Percentiles rank a stretch among this genome's conserved stretches.
Conservation (phyloP, 2,113 vertebrate genomes). For the Salvelinus fontinalis region DNA sequence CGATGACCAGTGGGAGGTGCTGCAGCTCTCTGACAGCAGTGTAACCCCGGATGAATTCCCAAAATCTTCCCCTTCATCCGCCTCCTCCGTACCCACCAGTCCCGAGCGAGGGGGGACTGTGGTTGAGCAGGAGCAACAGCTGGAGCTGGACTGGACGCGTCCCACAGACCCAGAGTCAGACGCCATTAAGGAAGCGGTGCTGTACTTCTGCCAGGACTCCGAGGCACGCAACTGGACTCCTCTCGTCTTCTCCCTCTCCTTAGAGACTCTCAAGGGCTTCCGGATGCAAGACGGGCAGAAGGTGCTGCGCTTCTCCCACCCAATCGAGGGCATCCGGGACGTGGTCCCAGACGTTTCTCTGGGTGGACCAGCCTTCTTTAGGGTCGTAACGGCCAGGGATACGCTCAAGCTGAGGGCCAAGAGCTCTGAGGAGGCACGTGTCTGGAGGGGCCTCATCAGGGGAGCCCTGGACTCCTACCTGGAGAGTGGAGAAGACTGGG, state of each 20-base stretch:
- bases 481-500: conserved; percentile 80
- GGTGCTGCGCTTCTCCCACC: conserved; percentile 69
- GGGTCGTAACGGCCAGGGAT: conserved; percentile 84
- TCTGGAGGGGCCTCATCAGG: conserved; percentile 86
- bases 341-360: conserved; percentile 86
- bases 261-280: conserved; percentile 85
- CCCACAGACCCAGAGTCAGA: conserved; percentile 78
- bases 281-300: conserved; percentile 76
- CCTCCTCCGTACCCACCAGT: conserved; percentile 33
- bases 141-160: conserved; percentile 76
- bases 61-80: not conserved
- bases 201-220: conserved; percentile 76
- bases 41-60: conserved; percentile 30
- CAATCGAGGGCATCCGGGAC: conserved; percentile 85
- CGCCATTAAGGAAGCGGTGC: conserved; percentile 86
- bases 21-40: conserved; percentile 52
- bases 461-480: conserved; percentile 84
- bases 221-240: conserved; percentile 75
- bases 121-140: conserved; percentile 21
- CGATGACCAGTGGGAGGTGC: conserved; percentile 70
- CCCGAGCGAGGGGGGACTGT: not conserved
- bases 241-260: conserved; percentile 86
- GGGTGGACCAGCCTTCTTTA: conserved; percentile 87
- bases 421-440: conserved; percentile 76
- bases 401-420: conserved; percentile 82